Conservation (phyloP, 1,140 invertebrate genomes). For the Procambarus virginalis region DNA sequence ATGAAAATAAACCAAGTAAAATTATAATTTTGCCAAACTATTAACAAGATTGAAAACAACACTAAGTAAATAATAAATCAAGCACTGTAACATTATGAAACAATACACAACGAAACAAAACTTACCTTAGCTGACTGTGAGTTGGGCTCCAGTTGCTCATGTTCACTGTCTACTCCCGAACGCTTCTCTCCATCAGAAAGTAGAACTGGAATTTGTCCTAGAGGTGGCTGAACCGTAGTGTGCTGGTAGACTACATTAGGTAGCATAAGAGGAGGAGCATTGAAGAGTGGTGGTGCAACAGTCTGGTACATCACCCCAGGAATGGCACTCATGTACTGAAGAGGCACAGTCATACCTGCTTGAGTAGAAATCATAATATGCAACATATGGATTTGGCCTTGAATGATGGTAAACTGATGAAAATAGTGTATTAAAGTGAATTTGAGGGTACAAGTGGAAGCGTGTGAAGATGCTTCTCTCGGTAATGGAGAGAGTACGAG, state of each 20-base stretch:
- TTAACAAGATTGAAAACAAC: background rate
- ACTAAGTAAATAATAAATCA: background rate
- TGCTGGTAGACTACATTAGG: slow-evolving; percentile 74
- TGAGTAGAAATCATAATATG: background rate
- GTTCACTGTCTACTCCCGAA: slow-evolving; percentile 49
- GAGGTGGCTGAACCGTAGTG: slow-evolving; percentile 54
- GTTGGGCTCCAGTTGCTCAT: slow-evolving; percentile 38
- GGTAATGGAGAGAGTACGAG: too few relatives aligned
- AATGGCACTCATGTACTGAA: slow-evolving; percentile 76
- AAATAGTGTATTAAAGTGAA: too few relatives aligned
- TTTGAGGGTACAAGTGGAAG: too few relatives aligned
- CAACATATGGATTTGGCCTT: background rate
- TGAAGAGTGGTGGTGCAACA: slow-evolving; percentile 73
- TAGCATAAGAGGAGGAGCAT: slow-evolving; percentile 75
- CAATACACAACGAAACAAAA: background rate
- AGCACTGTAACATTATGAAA: background rate
- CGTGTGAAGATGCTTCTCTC: too few relatives aligned
- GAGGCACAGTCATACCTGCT: slow-evolving; percentile 71
- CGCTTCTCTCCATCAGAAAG: slow-evolving; percentile 45
- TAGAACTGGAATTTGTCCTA: slow-evolving; percentile 20
- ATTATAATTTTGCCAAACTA: background rate
- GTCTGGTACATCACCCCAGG: slow-evolving; percentile 77
- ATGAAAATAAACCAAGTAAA: background rate
- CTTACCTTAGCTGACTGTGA: slow-evolving; percentile 24
- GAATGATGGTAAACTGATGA: too few relatives aligned